Conservation (phyloP, 2,888 invertebrate genomes). For the Ophioninae sp. region DNA sequence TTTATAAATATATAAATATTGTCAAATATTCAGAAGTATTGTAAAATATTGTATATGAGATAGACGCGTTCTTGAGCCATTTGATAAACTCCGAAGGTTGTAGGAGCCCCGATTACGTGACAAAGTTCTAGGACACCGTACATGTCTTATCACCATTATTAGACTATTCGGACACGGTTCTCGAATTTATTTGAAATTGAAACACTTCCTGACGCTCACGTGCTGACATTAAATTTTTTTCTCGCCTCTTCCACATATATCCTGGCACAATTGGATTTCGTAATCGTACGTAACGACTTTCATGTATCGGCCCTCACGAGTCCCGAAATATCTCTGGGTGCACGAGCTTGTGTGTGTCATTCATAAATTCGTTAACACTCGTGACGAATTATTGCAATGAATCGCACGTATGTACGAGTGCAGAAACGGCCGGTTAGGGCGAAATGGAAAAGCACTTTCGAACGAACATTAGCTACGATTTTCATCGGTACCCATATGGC, state of each 20-base stretch:
- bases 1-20: too few relatives aligned
- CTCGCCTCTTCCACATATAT: constrained; percentile 30
- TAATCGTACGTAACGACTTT: constrained; percentile 30
- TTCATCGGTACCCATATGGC: background rate
- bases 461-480: constrained; percentile 35
- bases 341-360: constrained; percentile 23
- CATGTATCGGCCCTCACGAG: constrained; percentile 9
- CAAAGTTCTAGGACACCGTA: constrained; percentile 1
- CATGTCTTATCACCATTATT: constrained; percentile 51
- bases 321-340: constrained; percentile 17
- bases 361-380: constrained; percentile 57
- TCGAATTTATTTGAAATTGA: constrained; percentile 67
- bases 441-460: constrained; percentile 53
- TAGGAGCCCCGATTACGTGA: background rate
- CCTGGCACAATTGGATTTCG: constrained; percentile 28
- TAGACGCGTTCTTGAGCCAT: background rate
- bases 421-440: constrained; percentile 28
- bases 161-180: constrained; percentile 50
- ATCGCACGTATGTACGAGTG: background rate
- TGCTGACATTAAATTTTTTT: constrained; percentile 60
- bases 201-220: constrained; percentile 70
- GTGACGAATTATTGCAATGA: constrained; percentile 56
- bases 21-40: background rate
- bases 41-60: background rate
- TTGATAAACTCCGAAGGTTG: constrained; percentile 19